Evolutionary conservation across 2,888 invertebrate genomes (phyloP), one percentile per base, ranked within the genome.

Genomic region (Yponomeuta plumbellus): DNA sequence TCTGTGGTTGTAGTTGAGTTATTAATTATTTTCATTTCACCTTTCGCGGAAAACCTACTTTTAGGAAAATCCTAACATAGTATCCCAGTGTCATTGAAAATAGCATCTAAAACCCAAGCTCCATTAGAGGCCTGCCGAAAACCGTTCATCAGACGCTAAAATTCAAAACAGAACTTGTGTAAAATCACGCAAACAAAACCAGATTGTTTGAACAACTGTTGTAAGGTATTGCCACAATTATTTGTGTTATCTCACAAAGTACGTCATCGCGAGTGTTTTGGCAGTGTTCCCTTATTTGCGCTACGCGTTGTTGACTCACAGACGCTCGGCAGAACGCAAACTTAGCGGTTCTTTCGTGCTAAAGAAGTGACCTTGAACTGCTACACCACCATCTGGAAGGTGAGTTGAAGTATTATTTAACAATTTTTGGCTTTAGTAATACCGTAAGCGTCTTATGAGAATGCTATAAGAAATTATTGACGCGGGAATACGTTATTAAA

Each of bases 261-360:
- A 80, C 87, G 88, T 88, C 89, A 88, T 71, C 72, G 68, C 77
- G 80, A 84, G 83, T 84, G 83, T 81, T 85, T 88, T 88, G 89
- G 86, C 85, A 77, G 77, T 76, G 80, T 77, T 78, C 78, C 78
- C 76, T 74, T 80, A 80, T 83, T 83, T 82, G 79, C 80, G 74
- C 72, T 68, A 71, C 73, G 69, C 67, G 76, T 77, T 80, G 78
- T 83, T 86, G 82, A 85, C 79, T 86, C 86, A 84, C 76, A 83
- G 76, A 74, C 74, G 75, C 70, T 72, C 71, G 69, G 73, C 74
- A 75, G 74, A 70, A 73, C 70, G 76, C 81, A 79, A 72, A 22
- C 20, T 2, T n/a, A 69, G 68, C 66, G 69, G 68, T 68, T 68
- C 69, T 72, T 71, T 71, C 68, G 71, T 72, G 70, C 77, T 21